Base-by-base conservation (phyloP, 2,888 invertebrate genomes). In the Cryptophagus acutangulus region DNA sequence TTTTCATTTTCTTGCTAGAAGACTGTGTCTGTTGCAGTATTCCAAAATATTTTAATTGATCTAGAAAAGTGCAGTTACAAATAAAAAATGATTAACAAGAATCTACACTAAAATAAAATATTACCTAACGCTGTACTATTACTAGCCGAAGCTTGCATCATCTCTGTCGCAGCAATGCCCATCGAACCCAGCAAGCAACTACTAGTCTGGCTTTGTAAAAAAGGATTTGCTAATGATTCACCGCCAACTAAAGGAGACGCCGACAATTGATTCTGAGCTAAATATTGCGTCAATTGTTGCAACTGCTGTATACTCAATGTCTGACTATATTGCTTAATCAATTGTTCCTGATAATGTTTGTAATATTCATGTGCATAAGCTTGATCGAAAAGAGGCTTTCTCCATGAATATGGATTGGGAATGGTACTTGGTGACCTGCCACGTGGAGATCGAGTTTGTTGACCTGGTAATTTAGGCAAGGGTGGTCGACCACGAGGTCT, bases 401-500 rank as follows among this genome's bases (percentile, higher is more conserved):
- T 59, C 63, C 63, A 66, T 2, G 52, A 43, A 25, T 53, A 53
- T 20, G 51, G 46, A 17, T 55, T 47, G 9, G 52, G 44, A 13
- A 53, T 38, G 6, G 44, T 17, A 16, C 47, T 52, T 2, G 60
- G 55, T 42, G 51, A 59, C 41, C 55, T 64, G 39, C 46, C 64
- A 51, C 57, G 61, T 38, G 54, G 61, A 17, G 46, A 53, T 47
- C 52, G 60, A 37, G 44, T 48, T 48, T 54, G 62, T 47, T 45
- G 58, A 3, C 56, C 61, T 2, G 54, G 62, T 38, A 55, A 49
- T 49, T 63, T 69, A 1, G 68, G 62, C 54, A 74, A 68, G 0
- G 75, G 74, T 1, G 75, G 75, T 2, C 75, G 67, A 24, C 75
- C 75, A 9, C 75, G 61, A 0, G 75, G 74, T 46, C 74, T 62